Base-by-base conservation (phyloP, 2,888 invertebrate genomes). In the Synergus itoensis region DNA sequence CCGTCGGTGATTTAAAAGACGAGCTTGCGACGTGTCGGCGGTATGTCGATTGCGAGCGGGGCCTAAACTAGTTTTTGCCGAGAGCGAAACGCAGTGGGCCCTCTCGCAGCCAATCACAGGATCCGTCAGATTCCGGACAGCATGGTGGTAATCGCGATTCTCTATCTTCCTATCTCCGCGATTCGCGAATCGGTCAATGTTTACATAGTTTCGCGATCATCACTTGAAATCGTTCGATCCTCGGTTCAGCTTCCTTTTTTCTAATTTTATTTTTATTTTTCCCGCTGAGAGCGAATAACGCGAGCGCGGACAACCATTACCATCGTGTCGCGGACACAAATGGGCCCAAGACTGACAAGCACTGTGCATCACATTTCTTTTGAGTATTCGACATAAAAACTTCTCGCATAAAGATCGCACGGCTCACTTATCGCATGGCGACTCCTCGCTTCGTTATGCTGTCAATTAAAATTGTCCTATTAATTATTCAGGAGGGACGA, bases 1-100 rank as follows among this genome's bases (percentile, higher is more conserved):
- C 90, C 84, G 87, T 87, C 89, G 87, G 87, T 89, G 89, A 90
- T 90, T 90, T 87, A 90, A 89, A 89, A 90, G 87, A 87, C 87
- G 87, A 90, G 88, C 88, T 88, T 86, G 88, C 87, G 85, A 88
- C 87, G 88, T 89, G 88, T 90, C 90, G 88, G 88, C 86, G 89
- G 87, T 86, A 86, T 86, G 86, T 85, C 87, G 86, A 87, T 87
- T 83, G 84, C 82, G 84, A 81, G 84, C 81, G 77, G 82, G 84
- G 76, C 76, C 80, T 86, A 87, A 86, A 87, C 87, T 88, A 87
- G 88, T 88, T 88, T 88, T 88, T 88, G 85, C 85, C 85, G 80
- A 79, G 84, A 85, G 85, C 85, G 84, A 86, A 86, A 87, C 84
- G 83, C 85, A 85, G 76, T 78, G 81, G 80, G 65, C 81, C 79